Evolutionary conservation across 2,888 invertebrate genomes (phyloP).

Genomic region (Cancer borealis): DNA sequence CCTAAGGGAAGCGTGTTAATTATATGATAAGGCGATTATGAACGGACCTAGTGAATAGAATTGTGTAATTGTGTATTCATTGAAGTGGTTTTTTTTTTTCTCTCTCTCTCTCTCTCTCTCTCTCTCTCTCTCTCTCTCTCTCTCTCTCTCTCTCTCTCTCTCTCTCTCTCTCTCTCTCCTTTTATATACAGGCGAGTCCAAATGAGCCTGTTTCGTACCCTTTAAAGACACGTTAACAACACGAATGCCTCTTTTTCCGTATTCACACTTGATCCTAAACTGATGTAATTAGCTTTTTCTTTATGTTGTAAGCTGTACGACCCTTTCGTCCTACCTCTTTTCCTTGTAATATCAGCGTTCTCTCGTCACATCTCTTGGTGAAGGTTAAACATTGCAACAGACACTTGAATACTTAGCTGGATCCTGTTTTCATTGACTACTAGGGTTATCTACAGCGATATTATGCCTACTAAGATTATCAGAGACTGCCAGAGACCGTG

Average conservation of each 20-base stretch:
- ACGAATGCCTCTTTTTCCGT: not conserved
- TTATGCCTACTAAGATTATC: not conserved
- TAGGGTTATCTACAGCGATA: not conserved
- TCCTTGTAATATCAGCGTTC: too few species aligned
- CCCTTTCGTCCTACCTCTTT: not conserved
- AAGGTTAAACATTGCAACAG: too few species aligned
- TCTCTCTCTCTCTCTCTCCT: not conserved
- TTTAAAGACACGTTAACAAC: not conserved
- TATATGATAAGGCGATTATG: not conserved
- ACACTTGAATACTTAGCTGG: too few species aligned
- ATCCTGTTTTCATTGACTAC: too few species aligned
- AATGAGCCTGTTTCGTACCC: too few species aligned
- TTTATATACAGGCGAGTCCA: not conserved
- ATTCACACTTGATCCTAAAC: not conserved
- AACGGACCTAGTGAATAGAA: not conserved
- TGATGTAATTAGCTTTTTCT: not conserved
- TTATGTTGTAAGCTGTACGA: not conserved
- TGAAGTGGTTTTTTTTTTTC: not conserved
- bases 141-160: not conserved
- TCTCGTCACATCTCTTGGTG: too few species aligned
- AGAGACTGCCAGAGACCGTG: not conserved
- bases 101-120: conserved; percentile 20
- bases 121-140: conserved; percentile 20
- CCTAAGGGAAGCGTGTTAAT: not conserved
- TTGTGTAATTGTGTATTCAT: not conserved